phyloP scores from a whole-genome alignment of 2,113 vertebrate genomes.

The Mobula birostris region DNA sequence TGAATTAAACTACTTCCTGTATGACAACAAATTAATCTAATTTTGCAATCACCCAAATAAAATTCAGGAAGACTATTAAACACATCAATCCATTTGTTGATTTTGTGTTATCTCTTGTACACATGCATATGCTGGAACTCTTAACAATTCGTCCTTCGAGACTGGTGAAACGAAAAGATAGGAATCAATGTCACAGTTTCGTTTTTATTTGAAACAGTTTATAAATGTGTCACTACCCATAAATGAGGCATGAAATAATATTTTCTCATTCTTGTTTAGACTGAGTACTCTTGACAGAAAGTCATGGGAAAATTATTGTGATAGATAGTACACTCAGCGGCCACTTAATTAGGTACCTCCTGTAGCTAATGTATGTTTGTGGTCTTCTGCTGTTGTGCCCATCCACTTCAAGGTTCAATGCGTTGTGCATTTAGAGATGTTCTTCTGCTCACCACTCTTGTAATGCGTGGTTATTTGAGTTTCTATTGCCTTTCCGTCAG shows the following conservation, averaged over 20 bases:
- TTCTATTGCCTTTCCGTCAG: no score
- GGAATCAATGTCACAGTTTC: not conserved
- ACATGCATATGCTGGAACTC: not conserved
- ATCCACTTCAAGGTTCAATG: no score
- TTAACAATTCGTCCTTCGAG: not conserved
- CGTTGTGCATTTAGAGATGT: no score
- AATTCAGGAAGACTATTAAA: not conserved
- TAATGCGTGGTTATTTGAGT: no score
- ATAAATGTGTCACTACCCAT: no score
- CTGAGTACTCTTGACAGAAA: not conserved
- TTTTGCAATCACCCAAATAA: conserved; percentile 10
- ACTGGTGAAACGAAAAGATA: not conserved
- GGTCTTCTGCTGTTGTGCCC: no score
- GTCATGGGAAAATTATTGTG: not conserved
- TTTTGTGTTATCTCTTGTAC: not conserved
- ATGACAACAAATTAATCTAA: conserved; percentile 11
- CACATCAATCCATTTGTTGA: not conserved
- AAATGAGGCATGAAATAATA: not conserved
- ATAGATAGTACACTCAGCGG: not conserved
- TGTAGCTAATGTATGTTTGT: no score
- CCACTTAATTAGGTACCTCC: no score
- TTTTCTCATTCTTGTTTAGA: not conserved
- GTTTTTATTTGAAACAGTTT: conserved; percentile 23
- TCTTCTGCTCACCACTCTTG: no score
- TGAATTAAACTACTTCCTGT: not conserved